Evolutionary conservation across 2,888 invertebrate genomes (phyloP), one percentile per base, ranked within the genome.

Genomic region (Encarsia formosa): DNA sequence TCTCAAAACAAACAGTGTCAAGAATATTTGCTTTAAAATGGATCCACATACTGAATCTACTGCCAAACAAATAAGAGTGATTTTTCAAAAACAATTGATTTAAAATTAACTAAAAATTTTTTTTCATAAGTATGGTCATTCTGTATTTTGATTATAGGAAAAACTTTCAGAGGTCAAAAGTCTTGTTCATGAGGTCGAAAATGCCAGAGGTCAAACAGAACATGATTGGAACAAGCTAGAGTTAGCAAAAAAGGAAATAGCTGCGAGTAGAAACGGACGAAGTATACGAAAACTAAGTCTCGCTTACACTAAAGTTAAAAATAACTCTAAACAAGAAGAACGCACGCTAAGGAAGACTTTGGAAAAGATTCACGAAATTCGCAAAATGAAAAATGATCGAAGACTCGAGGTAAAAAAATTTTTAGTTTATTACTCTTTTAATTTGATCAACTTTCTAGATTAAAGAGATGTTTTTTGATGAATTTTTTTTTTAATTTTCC

Each of bases 361-460:
- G 22, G 81, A 86, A 13, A 87, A 89, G 66, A 93, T 96, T 45
- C 86, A 88, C 63, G 93, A 95, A 72, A 92, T 96, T 48, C 81
- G 93, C 31, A 82, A 85, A 34, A 90, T 95, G 26, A 83, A 90
- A 64, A 91, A 93, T 73, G 92, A 92, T 66, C 80, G 90, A 39
- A 78, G 92, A 52, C 87, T 91, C 65, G 89, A 88, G 78, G 84
- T 82, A 63, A 57, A 43, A 52, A 44, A 38, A 53, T 31, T 2
- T 9, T 35, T 9, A 9, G 5, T 35, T 15, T 35, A 9, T 15
- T 15, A 11, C 18, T 35, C n/a, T 35, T 15, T 5, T 15, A 9
- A 5, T n/a, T 5, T 35, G n/a, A 15, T 5, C 6, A n/a, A 35
- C n/a, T 5, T n/a, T 6, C n/a, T 35, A n/a, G 5, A 9, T 15